Base-by-base conservation (phyloP, 2,888 invertebrate genomes). In the Parnassius apollo region DNA sequence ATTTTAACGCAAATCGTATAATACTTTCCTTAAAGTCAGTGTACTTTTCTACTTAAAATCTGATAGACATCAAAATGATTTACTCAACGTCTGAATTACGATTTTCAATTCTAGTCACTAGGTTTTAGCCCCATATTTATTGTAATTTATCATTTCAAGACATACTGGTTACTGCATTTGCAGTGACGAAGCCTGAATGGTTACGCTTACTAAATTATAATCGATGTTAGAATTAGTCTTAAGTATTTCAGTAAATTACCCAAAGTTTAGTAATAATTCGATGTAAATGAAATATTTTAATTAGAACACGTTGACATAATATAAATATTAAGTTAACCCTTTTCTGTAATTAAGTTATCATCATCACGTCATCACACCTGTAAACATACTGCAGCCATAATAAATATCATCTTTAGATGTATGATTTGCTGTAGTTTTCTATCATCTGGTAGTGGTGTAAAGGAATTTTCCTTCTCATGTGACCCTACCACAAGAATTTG, bases 131-230 rank as follows among this genome's bases (percentile, higher is more conserved):
- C 35, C 7, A 35, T 58, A 56, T 42, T 51, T 46, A 25, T 18
- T 50, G 55, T 59, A 56, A 65, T 68, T 67, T 67, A 63, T 63
- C 18, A 56, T 50, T 51, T 55, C 61, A 77, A 80, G 71, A 75
- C 65, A 74, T 69, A 73, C 71, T 69, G 76, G 72, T 64, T 64
- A 59, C 44, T 35, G 49, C 50, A 42, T 49, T 60, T 46, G 59
- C 49, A 53, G 65, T 65, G 50, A 63, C 59, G 66, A 80, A 80
- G 82, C 86, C 85, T 85, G 81, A 85, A 78, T 75, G 81, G 83
- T 80, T 86, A 88, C 88, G 88, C 88, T 88, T 88, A 88, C 76
- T 86, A 86, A 69, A 71, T 71, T 69, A 70, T 68, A 71, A 67
- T 71, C 62, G 61, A 56, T 69, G 63, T 69, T 70, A 68, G 52